Evolutionary conservation across 2,888 invertebrate genomes (phyloP).

Genomic region (Idaea aversata): DNA sequence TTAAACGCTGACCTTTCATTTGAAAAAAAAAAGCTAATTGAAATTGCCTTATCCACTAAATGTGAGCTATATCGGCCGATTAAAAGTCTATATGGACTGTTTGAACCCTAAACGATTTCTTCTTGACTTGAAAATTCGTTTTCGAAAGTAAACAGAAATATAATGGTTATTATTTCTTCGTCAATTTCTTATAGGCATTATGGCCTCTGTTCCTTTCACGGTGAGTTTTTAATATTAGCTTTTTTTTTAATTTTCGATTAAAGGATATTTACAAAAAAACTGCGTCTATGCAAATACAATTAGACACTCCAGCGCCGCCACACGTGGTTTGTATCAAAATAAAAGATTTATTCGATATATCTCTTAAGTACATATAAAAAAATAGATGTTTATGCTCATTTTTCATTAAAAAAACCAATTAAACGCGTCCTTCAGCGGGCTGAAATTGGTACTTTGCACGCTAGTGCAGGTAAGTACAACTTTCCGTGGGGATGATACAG

Average conservation of each 20-base stretch:
- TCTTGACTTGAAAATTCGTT: background rate
- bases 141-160: background rate
- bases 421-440: background rate
- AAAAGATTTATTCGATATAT: no score
- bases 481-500: background rate
- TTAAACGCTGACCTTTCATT: no score
- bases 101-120: background rate
- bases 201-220: background rate
- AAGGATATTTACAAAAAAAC: background rate
- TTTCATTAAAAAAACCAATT: background rate
- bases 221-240: background rate
- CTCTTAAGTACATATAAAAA: no score
- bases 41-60: background rate
- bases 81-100: background rate
- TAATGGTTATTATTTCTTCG: background rate
- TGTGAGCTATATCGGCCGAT: background rate
- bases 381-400: no score
- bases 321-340: background rate
- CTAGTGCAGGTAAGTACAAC: background rate
- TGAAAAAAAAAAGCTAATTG: no score
- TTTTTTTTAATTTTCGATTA: background rate
- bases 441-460: background rate
- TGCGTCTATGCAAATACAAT: background rate
- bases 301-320: background rate
- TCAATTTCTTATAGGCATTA: background rate